A percentile compares a stretch with the other conserved stretches of the same genome.
Conservation (phyloP, 2,113 vertebrate species). For the Chaetorhynchus papuensis region DNA sequence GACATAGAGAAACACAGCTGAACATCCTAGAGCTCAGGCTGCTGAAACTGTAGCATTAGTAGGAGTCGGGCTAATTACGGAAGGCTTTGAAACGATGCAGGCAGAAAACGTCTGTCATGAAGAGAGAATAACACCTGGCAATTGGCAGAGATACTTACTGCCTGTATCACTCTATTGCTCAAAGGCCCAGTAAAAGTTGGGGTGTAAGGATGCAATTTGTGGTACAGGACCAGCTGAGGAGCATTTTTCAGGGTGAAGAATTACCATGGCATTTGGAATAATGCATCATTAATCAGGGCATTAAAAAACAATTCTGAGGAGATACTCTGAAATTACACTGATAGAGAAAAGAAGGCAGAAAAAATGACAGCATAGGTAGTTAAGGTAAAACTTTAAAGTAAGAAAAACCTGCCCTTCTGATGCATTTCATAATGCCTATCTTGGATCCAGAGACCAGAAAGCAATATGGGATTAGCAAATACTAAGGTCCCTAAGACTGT, state of each 20-base stretch:
- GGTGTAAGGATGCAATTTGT: background rate
- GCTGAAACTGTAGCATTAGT: background rate
- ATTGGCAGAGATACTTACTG: background rate
- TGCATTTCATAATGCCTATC: background rate
- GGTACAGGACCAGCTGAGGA: background rate
- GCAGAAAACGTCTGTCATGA: background rate
- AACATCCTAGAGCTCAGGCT: background rate
- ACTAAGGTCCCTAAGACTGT: background rate
- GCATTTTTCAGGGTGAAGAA: background rate
- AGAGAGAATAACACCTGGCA: background rate
- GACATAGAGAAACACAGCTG: background rate
- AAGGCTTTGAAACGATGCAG: background rate
- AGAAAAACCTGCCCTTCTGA: background rate
- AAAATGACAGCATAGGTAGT: background rate
- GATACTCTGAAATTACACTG: background rate
- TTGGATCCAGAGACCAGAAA: background rate
- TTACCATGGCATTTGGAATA: background rate
- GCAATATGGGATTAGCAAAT: background rate
- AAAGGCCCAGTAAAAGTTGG: background rate
- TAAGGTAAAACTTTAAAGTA: background rate
- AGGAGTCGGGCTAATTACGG: background rate
- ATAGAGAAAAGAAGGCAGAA: background rate
- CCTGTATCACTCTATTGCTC: accelerated
- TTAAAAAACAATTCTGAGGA: background rate
- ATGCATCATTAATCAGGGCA: background rate